Evolutionary conservation across 2,113 vertebrate species (phyloP).

Genomic region (Myanophis thanlyinensis): DNA sequence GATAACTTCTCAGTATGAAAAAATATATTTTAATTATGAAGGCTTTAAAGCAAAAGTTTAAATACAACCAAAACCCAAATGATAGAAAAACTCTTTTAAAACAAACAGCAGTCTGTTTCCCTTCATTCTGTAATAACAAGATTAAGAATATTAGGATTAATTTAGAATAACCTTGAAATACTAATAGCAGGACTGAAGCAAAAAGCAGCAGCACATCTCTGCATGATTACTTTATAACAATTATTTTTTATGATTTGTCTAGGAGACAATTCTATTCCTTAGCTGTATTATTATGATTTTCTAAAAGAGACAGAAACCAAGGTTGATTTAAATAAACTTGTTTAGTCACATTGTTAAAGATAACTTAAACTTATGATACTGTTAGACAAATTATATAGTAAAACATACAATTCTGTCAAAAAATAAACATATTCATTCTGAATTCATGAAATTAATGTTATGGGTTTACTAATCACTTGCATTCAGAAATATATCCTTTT

Average conservation of each 20-base stretch:
- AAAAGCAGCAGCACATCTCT: background rate
- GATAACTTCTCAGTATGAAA: background rate
- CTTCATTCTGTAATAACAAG: background rate
- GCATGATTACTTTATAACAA: background rate
- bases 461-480: background rate
- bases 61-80: background rate
- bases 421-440: background rate
- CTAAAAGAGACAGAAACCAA: background rate
- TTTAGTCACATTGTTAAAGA: background rate
- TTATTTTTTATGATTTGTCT: background rate
- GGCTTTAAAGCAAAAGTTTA: background rate
- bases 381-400: background rate
- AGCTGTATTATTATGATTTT: background rate
- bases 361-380: background rate
- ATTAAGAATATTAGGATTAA: background rate
- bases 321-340: background rate
- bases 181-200: background rate
- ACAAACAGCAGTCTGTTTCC: background rate
- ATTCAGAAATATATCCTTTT: background rate
- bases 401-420: background rate
- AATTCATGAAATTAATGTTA: background rate
- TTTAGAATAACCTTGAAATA: background rate
- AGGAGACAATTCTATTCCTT: background rate
- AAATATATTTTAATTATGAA: background rate
- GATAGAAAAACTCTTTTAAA: background rate